A percentile compares a stretch with the other conserved stretches of the same genome.
Evolutionary conservation across 2,113 vertebrate genomes (phyloP).

Genomic region (Aplodontia rufa): DNA sequence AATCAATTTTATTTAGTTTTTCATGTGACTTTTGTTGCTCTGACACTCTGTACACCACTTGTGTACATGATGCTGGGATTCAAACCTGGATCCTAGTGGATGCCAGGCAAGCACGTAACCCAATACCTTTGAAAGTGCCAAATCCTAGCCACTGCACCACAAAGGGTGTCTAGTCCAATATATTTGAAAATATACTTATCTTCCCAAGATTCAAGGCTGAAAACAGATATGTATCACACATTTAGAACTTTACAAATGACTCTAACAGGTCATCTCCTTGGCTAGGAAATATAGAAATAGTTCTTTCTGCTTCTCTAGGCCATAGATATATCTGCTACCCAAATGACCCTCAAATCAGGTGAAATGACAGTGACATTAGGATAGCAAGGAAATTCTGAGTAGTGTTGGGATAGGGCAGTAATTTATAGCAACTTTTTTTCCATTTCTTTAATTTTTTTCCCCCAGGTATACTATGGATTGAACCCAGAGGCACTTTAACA

Average conservation of each 20-base stretch:
- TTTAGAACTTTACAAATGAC: slow-evolving; percentile 12
- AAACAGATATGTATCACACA: background rate
- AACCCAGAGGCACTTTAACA: background rate
- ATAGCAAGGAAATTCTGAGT: background rate
- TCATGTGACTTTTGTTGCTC: no score
- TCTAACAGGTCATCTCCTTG: slow-evolving; percentile 11
- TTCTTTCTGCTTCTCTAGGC: background rate
- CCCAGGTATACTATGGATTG: background rate
- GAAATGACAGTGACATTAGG: background rate
- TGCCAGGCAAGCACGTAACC: no score
- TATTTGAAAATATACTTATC: slow-evolving; percentile 49
- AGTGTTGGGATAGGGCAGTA: background rate
- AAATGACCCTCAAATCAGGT: background rate
- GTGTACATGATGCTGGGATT: no score
- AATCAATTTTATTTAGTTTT: no score
- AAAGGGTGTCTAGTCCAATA: background rate
- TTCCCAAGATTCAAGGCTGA: background rate
- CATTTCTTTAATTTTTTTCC: no score
- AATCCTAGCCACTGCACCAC: no score
- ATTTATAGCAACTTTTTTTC: background rate
- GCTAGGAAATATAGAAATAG: background rate
- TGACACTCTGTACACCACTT: no score
- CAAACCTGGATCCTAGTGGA: no score
- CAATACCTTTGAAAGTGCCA: no score
- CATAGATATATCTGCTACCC: background rate